phyloP scores from a whole-genome alignment of 1,140 invertebrate species.

The Drosophila nasuta region DNA sequence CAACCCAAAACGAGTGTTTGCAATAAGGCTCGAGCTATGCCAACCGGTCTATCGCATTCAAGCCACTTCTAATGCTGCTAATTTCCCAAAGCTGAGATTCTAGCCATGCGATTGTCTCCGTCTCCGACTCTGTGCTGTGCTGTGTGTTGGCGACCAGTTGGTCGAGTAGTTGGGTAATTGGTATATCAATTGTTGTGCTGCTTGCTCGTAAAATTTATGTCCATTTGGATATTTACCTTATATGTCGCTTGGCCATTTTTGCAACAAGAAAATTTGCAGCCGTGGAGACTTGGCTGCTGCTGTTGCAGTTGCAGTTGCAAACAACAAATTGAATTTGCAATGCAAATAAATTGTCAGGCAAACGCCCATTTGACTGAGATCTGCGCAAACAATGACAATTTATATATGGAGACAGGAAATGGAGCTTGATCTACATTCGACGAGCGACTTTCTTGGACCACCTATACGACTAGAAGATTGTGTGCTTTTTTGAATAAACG shows the following conservation, averaged over 20 bases:
- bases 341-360: constrained; percentile 75
- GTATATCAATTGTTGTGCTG: constrained; percentile 74
- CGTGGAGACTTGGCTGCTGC: not conserved
- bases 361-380: constrained; percentile 58
- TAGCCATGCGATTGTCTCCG: constrained; percentile 43
- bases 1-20: not conserved
- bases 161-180: constrained; percentile 64
- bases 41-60: constrained; percentile 34
- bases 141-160: constrained; percentile 3
- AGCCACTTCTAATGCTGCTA: constrained; percentile 75
- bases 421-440: constrained; percentile 47
- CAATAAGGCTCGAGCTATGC: constrained; percentile 19
- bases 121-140: too few relatives aligned
- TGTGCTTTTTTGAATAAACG: constrained; percentile 12
- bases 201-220: constrained; percentile 67
- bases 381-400: constrained; percentile 50
- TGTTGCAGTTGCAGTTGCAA: constrained; percentile 16
- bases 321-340: constrained; percentile 65
- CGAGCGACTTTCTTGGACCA: constrained; percentile 23
- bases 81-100: constrained; percentile 68
- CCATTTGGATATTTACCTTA: constrained; percentile 71
- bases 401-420: constrained; percentile 46
- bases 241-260: constrained; percentile 42
- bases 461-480: not conserved
- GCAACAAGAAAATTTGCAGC: constrained; percentile 24